These are phyloP conservation scores for Pipistrellus pygmaeus DNA, from an alignment of 2,797 vertebrate genomes.

Conservation along the genomic window DNA sequence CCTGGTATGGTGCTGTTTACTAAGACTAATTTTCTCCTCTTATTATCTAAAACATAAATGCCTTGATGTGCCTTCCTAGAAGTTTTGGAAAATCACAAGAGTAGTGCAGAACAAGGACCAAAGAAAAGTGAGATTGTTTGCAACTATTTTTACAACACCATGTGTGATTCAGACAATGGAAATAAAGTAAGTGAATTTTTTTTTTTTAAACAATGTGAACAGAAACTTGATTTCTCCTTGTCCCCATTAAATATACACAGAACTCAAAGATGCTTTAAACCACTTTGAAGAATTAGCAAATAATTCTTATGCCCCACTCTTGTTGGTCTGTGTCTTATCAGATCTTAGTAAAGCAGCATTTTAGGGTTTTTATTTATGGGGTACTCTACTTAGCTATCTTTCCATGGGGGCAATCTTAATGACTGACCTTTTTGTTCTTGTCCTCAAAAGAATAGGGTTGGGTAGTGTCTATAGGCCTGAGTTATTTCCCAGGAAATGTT, in stretches of 20 bases:
- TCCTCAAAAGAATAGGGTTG: background rate
- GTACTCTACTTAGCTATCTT: background rate
- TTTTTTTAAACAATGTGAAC: background rate
- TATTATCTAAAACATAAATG: background rate
- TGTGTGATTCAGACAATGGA: background rate
- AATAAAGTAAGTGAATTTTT: conserved; percentile 27
- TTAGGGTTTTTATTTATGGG: background rate
- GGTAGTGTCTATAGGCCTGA: background rate
- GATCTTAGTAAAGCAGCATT: background rate
- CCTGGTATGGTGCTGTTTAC: background rate
- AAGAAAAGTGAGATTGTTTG: background rate
- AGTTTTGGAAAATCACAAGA: conserved; percentile 38
- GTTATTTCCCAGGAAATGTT: conserved; percentile 2
- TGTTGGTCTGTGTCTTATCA: background rate
- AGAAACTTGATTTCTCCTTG: background rate
- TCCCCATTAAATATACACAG: background rate
- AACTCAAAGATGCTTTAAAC: background rate
- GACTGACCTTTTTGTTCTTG: background rate
- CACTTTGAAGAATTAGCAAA: background rate
- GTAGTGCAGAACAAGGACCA: background rate
- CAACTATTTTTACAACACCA: background rate
- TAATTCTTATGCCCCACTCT: background rate
- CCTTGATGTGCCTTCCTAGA: background rate
- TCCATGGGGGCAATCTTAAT: background rate
- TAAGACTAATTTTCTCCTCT: background rate